A percentile compares a stretch with the other conserved stretches of the same genome.
Conservation (phyloP, 2,113 vertebrate genomes). For the Hydrochoerus hydrochaeris region DNA sequence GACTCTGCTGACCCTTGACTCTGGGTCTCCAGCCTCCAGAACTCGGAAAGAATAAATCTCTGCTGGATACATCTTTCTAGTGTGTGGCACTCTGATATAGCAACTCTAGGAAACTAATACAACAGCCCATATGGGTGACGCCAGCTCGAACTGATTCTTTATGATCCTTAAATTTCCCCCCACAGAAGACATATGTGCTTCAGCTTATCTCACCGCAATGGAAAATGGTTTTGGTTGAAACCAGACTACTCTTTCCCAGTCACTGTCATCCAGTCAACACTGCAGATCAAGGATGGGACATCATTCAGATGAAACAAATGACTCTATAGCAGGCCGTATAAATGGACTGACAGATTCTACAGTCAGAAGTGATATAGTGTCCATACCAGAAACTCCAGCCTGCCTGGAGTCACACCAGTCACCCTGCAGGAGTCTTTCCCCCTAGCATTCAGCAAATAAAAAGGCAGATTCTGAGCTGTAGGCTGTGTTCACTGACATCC, state of each 20-base stretch:
- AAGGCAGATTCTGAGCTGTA: not conserved
- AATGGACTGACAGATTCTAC: not conserved
- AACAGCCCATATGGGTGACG: too few relatives aligned
- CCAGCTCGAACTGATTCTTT: not conserved
- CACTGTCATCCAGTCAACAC: not conserved
- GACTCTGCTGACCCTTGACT: not conserved
- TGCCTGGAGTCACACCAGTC: not conserved
- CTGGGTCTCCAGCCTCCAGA: not conserved
- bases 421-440: not conserved
- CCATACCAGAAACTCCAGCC: not conserved
- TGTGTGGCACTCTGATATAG: accelerated
- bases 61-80: not conserved
- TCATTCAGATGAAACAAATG: not conserved
- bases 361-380: not conserved
- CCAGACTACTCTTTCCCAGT: not conserved
- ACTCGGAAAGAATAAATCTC: not conserved
- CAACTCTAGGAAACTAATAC: not conserved
- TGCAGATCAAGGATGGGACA: not conserved
- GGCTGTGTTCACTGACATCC: not conserved
- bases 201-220: not conserved
- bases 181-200: not conserved
- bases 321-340: not conserved
- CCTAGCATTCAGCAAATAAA: not conserved
- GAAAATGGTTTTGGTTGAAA: not conserved
- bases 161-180: accelerated